phyloP scores from a whole-genome alignment of 2,113 vertebrate genomes.

The Cathartes aura region DNA sequence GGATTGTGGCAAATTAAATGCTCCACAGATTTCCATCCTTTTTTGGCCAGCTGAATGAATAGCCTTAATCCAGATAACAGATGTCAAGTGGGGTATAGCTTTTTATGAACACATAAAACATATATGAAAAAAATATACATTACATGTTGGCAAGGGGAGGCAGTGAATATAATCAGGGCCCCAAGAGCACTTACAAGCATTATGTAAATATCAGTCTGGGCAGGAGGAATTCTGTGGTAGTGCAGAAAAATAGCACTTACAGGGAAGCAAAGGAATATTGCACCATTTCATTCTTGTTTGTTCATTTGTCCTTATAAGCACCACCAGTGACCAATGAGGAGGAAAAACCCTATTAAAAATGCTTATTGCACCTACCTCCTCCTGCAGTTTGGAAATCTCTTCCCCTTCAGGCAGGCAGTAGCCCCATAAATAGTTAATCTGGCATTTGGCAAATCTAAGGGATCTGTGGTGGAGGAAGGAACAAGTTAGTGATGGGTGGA shows the following conservation, averaged over 20 bases:
- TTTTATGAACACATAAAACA: conserved; percentile 26
- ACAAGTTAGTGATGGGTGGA: conserved; percentile 28
- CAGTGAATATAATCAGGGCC: not conserved
- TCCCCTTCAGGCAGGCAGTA: not conserved
- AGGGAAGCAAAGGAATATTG: not conserved
- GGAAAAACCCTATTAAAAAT: not conserved
- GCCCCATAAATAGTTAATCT: not conserved
- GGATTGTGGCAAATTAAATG: not conserved
- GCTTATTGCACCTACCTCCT: not conserved
- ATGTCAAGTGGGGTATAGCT: not conserved
- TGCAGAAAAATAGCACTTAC: not conserved
- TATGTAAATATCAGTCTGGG: not conserved
- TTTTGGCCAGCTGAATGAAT: not conserved
- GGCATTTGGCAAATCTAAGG: not conserved
- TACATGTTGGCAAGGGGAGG: not conserved
- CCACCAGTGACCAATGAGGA: not conserved
- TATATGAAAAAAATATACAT: not conserved
- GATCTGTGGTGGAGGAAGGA: conserved; percentile 28
- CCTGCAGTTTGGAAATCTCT: not conserved
- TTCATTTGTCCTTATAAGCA: not conserved
- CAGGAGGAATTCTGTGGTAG: not conserved
- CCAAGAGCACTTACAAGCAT: not conserved
- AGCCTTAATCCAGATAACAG: conserved; percentile 10
- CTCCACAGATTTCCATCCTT: not conserved
- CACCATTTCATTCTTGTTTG: not conserved